These are phyloP conservation scores for Benthosema pterotum DNA, from an alignment of 2,797 vertebrate genomes.

Conservation along the genomic window DNA sequence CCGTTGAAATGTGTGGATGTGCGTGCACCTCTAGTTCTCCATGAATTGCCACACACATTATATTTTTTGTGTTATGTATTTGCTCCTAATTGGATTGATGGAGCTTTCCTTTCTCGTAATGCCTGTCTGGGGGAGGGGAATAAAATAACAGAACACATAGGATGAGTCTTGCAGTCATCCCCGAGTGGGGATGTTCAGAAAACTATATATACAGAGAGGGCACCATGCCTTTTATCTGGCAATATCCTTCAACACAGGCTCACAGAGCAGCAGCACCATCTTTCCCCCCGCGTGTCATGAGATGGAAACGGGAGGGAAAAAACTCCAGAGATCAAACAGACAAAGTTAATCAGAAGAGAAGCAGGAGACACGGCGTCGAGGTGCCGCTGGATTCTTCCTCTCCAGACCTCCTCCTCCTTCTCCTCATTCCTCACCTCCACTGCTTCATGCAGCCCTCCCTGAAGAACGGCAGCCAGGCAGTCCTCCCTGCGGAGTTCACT, in stretches of 20 bases:
- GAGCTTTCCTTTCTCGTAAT: conserved; percentile 17
- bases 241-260: conserved; percentile 55
- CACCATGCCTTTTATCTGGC: conserved; percentile 69
- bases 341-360: conserved; percentile 78
- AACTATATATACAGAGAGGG: conserved; percentile 47
- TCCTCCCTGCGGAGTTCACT: conserved; percentile 74
- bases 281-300: conserved; percentile 60
- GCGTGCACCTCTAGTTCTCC: too few relatives aligned
- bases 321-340: conserved; percentile 79
- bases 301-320: conserved; percentile 63
- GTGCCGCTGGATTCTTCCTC: conserved; percentile 58
- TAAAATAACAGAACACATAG: conserved; percentile 31
- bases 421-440: conserved; percentile 49
- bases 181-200: conserved; percentile 66
- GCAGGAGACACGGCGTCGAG: conserved; percentile 66
- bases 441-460: conserved; percentile 60
- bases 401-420: conserved; percentile 60
- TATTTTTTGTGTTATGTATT: neutral
- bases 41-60: too few relatives aligned
- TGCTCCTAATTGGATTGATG: conserved; percentile 33
- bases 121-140: conserved; percentile 11
- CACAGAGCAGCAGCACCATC: conserved; percentile 52
- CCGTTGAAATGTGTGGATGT: too few relatives aligned
- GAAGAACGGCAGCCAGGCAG: conserved; percentile 62
- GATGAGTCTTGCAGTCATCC: conserved; percentile 29